phyloP scores from a whole-genome alignment of 1,140 invertebrate genomes.

The Aphelenchoides fujianensis region DNA sequence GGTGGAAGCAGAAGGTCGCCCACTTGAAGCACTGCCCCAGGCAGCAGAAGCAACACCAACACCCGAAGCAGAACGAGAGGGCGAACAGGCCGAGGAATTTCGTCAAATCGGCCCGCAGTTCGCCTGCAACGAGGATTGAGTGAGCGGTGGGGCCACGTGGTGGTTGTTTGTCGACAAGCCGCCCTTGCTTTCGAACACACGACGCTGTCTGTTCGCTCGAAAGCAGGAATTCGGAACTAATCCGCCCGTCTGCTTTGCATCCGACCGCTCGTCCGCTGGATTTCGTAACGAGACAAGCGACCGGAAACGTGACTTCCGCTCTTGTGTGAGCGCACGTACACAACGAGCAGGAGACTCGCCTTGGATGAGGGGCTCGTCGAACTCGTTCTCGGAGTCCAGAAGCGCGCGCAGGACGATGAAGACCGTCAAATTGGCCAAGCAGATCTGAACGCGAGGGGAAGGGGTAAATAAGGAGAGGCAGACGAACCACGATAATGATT shows the following conservation, averaged over 20 bases:
- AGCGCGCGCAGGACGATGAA: conserved; percentile 39
- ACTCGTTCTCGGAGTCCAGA: conserved; percentile 42
- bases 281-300: neutral
- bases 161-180: too few relatives aligned
- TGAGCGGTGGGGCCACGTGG: too few relatives aligned
- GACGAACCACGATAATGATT: conserved; percentile 27
- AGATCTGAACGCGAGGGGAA: conserved; percentile 35
- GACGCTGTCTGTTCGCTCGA: too few relatives aligned
- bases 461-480: too few relatives aligned
- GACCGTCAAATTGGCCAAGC: conserved; percentile 33
- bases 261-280: too few relatives aligned
- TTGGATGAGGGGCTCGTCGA: conserved; percentile 43
- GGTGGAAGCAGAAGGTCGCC: conserved; percentile 21
- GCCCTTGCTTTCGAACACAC: too few relatives aligned
- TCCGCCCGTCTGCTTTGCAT: too few relatives aligned
- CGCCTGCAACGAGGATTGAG: too few relatives aligned
- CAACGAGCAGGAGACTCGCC: conserved; percentile 15
- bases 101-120: conserved; percentile 29
- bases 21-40: conserved; percentile 40
- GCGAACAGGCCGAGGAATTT: conserved; percentile 42
- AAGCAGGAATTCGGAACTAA: too few relatives aligned
- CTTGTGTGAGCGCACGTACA: too few relatives aligned
- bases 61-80: conserved; percentile 46
- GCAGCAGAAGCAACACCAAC: conserved; percentile 47
- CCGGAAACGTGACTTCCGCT: neutral